Conservation (phyloP, 2,113 vertebrate genomes). For the Galemys pyrenaicus region DNA sequence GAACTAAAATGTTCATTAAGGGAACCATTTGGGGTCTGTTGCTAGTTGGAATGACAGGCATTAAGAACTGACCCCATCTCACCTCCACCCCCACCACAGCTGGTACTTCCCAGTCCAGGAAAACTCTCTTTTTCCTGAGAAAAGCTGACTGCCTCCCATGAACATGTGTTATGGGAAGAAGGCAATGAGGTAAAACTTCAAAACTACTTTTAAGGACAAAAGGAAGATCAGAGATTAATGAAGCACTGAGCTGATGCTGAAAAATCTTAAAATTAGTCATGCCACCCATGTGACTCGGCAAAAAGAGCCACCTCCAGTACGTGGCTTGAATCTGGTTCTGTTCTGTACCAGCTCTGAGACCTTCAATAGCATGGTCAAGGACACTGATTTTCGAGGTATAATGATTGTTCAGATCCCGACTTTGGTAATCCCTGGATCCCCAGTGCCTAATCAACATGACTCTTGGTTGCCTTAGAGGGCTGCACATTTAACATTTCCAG, state of each 20-base stretch:
- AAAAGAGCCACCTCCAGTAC: not conserved
- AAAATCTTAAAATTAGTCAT: constrained; percentile 22
- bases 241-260: not conserved
- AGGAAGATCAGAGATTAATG: not conserved
- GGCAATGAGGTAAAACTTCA: not conserved
- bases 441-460: not conserved
- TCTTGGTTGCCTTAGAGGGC: not conserved
- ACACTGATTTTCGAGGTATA: not conserved
- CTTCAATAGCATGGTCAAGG: not conserved
- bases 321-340: not conserved
- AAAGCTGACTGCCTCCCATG: not conserved
- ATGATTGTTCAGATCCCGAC: not conserved
- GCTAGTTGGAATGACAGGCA: not conserved
- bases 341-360: not conserved
- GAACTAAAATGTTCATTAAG: constrained; percentile 1
- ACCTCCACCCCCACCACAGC: too few relatives aligned
- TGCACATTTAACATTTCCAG: not conserved
- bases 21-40: not conserved
- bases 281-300: not conserved
- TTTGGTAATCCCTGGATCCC: not conserved
- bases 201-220: not conserved
- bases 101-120: not conserved
- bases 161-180: not conserved
- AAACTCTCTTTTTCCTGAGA: not conserved
- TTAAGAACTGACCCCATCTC: not conserved